Conservation (phyloP, 37 sponge, comb jelly and placozoan genomes). For the Bolinopsis microptera region DNA sequence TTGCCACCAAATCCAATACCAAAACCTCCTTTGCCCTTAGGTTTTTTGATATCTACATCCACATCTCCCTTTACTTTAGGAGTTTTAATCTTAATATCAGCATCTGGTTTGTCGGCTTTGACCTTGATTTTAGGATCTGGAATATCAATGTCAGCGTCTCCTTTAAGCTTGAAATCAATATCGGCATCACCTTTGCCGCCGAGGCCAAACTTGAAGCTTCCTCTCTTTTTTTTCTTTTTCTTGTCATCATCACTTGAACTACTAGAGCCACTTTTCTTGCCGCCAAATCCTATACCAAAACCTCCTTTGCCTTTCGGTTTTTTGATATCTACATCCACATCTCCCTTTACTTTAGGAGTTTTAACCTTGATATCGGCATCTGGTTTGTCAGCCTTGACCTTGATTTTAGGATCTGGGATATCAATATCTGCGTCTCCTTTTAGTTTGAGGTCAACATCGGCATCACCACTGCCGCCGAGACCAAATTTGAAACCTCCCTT, state of each 20-base stretch:
- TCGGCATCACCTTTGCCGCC: not conserved
- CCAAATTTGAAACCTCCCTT: constrained; percentile 5
- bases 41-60: not conserved
- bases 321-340: not conserved
- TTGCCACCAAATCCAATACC: not conserved
- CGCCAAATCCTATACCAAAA: not conserved
- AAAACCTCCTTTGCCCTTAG: not conserved
- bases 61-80: constrained; percentile 22
- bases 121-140: not conserved
- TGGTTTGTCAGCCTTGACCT: no score
- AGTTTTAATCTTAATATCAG: not conserved
- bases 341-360: not conserved
- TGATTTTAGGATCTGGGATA: no score
- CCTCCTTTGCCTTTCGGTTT: not conserved
- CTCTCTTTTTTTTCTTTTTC: not conserved
- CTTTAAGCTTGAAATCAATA: not conserved
- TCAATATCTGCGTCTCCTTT: constrained; percentile 19
- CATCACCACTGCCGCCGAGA: not conserved
- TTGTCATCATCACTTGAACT: not conserved
- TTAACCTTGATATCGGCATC: not conserved
- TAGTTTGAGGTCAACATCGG: not conserved
- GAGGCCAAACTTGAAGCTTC: not conserved
- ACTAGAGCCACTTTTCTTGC: not conserved
- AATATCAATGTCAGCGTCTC: not conserved
- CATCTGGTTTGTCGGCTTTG: not conserved